Base-by-base conservation (phyloP, 2,888 invertebrate genomes). In the Parnassius mnemosyne region DNA sequence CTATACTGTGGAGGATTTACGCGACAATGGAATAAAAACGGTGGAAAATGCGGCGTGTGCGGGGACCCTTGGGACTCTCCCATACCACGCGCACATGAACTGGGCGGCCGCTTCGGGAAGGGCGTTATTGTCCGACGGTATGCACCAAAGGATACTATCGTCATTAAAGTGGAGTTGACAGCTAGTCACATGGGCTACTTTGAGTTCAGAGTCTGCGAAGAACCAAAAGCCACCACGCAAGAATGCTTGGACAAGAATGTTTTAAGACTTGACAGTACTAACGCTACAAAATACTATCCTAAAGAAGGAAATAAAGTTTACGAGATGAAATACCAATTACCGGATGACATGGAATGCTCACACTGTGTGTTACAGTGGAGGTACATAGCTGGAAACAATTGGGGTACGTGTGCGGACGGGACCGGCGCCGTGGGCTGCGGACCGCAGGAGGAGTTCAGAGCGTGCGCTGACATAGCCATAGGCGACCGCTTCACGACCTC, bases 331-430 rank as follows among this genome's bases (percentile, higher is more conserved):
- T 94, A 95, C 68, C 91, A 92, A 69, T 83, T 95, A 57, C 94
- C 92, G 1, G 84, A 92, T 63, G 94, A 93, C 49, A 75, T 96
- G 13, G 93, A 94, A 53, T 97, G 97, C 80, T 84, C 93, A 11
- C 96, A 96, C 79, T 97, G 97, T 78, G 94, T 97, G 3, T 87
- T 97, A 63, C 97, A 97, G 78, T 97, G 97, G 97, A 93, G 95
- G 70, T 97, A 97, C 82, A 93, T 96, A 61, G 97, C 97, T 53
- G 97, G 95, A 3, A 96, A 96, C 76, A 96, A 96, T 78, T 97
- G 96, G 96, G 96, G 96, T 0, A 92, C 90, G 12, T 96, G 96
- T 74, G 91, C 91, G 1, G 94, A 95, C 75, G 95, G 95, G 0
- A 94, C 93, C 54, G 96, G 95, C 44, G 95, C 95, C 0, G 95